Evolutionary conservation across 2,797 vertebrate species (phyloP).

Genomic region (Phrynocephalus guinanensis): DNA sequence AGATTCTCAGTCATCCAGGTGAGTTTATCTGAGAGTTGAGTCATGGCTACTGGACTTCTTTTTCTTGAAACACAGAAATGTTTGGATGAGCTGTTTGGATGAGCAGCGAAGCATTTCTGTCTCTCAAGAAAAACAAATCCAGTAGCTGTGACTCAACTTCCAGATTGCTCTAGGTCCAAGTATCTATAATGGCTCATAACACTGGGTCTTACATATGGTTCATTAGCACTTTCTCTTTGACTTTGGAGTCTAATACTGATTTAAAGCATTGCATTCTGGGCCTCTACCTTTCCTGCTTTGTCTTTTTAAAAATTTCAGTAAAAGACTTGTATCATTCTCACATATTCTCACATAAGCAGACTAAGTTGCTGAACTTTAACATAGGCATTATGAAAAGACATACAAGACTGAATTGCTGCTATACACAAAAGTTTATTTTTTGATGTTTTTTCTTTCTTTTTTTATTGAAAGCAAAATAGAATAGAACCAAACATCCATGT

Average conservation of each 20-base stretch:
- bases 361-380: background rate
- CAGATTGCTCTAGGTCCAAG: background rate
- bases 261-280: background rate
- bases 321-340: background rate
- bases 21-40: too few relatives aligned
- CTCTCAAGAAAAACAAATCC: too few relatives aligned
- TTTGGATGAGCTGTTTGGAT: too few relatives aligned
- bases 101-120: too few relatives aligned
- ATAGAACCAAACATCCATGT: conserved; percentile 86
- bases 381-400: conserved; percentile 48
- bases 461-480: conserved; percentile 89
- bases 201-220: background rate
- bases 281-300: background rate
- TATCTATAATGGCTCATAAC: background rate
- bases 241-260: background rate
- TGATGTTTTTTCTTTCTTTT: conserved; percentile 79
- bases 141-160: too few relatives aligned
- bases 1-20: too few relatives aligned
- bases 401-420: conserved; percentile 75
- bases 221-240: background rate
- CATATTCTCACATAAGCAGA: background rate
- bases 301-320: background rate
- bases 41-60: too few relatives aligned
- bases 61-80: too few relatives aligned
- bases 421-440: conserved; percentile 96